Base-by-base conservation (phyloP, 1,140 invertebrate species). In the Drosophila setifemur region DNA sequence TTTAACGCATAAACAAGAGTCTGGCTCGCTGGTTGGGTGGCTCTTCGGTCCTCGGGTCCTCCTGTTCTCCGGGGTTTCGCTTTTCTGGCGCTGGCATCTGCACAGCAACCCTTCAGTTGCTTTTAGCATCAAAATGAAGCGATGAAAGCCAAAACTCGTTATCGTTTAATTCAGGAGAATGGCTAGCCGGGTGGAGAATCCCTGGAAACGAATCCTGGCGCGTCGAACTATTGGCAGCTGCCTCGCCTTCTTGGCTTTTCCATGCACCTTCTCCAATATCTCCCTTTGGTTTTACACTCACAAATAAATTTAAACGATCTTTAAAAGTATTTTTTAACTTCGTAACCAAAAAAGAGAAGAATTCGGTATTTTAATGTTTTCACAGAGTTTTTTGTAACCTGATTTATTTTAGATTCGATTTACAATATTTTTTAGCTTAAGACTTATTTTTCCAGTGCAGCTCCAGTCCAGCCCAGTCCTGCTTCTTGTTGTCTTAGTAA, bases 91-190 rank as follows among this genome's bases (percentile, higher is more conserved):
- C 33, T 72, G 68, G 69, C 69, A 72, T 68, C 33, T 16, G 42
- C 64, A n/a, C n/a, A 35, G 54, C 45, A 72, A 53, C 69, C 55
- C 69, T 72, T 72, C 69, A 63, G 48, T 63, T 72, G 55, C 69
- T 72, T 63, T 72, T 72, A 72, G 69, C 35, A 63, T 63, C 68
- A 54, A 72, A 63, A 72, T 57, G 35, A 52, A 55, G 68, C 77
- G 73, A 72, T 48, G 77, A 67, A 67, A 83, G 79, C 74, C 79
- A 85, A 85, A 85, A 83, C 79, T 83, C 79, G 79, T 83, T 83
- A 83, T 85, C 81, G 74, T 83, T 78, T 85, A 85, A 83, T 85
- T 74, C 79, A 61, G 60, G 50, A 49, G 54, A 85, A 57, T 9
- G 58, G 12, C 14, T 12, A n/a, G 50, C 35, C 11, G 16, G 6